These are phyloP conservation scores for Machaerirhynchus nigripectus DNA, from an alignment of 2,113 vertebrate genomes.

Conservation along the genomic window DNA sequence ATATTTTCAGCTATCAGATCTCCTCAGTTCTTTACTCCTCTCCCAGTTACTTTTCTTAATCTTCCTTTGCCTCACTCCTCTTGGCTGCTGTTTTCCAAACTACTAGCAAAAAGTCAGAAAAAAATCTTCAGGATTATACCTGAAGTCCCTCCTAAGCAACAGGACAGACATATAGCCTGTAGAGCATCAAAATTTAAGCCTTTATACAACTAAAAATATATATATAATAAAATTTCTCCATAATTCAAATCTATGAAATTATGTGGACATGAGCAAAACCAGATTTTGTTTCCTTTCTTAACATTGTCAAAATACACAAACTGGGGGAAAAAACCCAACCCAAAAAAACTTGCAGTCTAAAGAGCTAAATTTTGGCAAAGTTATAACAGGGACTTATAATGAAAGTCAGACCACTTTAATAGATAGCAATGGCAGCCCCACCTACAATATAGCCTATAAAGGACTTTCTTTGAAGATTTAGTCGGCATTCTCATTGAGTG, in stretches of 20 bases:
- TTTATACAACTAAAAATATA: neutral
- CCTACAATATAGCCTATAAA: slow-evolving; percentile 11
- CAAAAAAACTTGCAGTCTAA: neutral
- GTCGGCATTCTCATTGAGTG: neutral
- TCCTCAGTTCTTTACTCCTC: neutral
- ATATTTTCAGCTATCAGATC: neutral
- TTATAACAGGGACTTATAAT: neutral
- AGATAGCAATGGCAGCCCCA: slow-evolving; percentile 6
- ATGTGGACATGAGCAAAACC: neutral
- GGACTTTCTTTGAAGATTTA: slow-evolving; percentile 41
- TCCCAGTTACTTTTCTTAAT: neutral
- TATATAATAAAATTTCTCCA: neutral
- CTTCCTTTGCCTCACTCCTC: neutral
- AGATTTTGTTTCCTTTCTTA: neutral
- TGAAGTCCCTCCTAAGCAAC: neutral
- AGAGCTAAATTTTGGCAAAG: neutral
- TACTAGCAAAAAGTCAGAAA: neutral
- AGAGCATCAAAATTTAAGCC: neutral
- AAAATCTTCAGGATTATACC: neutral
- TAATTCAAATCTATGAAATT: neutral
- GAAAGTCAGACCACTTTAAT: slow-evolving; percentile 38
- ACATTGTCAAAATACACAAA: neutral
- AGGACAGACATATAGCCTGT: neutral
- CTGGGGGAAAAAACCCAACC: rapidly evolving
- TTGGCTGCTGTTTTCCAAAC: neutral